Conservation (phyloP, 2,888 invertebrate species). For the Yponomeuta plumbellus region DNA sequence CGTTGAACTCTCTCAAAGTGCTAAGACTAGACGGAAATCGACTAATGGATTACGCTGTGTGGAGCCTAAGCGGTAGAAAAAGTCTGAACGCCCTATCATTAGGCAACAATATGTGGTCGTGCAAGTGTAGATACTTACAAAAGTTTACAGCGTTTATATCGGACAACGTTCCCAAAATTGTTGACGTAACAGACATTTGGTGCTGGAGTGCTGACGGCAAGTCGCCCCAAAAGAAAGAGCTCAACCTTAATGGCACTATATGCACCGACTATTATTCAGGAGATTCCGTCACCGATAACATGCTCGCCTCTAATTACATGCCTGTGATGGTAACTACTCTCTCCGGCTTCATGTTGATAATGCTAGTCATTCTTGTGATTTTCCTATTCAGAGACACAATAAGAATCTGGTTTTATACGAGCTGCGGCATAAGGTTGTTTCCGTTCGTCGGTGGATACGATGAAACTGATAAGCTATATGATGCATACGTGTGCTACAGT, state of each 20-base stretch:
- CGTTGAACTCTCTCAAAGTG: slow-evolving; percentile 84
- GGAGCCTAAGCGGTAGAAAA: slow-evolving; percentile 80
- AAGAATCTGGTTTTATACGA: slow-evolving; percentile 90
- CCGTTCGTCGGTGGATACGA: slow-evolving; percentile 83
- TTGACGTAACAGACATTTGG: slow-evolving; percentile 85
- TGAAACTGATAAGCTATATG: slow-evolving; percentile 91
- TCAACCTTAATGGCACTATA: slow-evolving; percentile 89
- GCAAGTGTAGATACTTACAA: slow-evolving; percentile 91
- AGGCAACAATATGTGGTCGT: slow-evolving; percentile 93
- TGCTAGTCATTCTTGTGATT: slow-evolving; percentile 85
- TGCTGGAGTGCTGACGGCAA: slow-evolving; percentile 84
- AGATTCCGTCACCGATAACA: slow-evolving; percentile 86
- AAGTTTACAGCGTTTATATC: slow-evolving; percentile 87
- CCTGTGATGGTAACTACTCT: slow-evolving; percentile 88
- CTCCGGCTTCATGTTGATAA: slow-evolving; percentile 84
- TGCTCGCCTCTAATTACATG: slow-evolving; percentile 89
- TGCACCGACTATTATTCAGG: slow-evolving; percentile 91
- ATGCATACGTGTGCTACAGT: slow-evolving; percentile 95
- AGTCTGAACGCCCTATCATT: slow-evolving; percentile 83
- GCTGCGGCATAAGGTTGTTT: slow-evolving; percentile 89
- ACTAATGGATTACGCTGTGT: slow-evolving; percentile 85
- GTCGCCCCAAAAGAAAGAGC: slow-evolving; percentile 83
- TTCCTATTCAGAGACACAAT: slow-evolving; percentile 92
- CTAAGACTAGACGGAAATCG: slow-evolving; percentile 90
- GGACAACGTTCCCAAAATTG: slow-evolving; percentile 85